A percentile compares a stretch with the other conserved stretches of the same genome.
Evolutionary conservation across 2,113 vertebrate genomes (phyloP).

Genomic region (Myocastor coypus): DNA sequence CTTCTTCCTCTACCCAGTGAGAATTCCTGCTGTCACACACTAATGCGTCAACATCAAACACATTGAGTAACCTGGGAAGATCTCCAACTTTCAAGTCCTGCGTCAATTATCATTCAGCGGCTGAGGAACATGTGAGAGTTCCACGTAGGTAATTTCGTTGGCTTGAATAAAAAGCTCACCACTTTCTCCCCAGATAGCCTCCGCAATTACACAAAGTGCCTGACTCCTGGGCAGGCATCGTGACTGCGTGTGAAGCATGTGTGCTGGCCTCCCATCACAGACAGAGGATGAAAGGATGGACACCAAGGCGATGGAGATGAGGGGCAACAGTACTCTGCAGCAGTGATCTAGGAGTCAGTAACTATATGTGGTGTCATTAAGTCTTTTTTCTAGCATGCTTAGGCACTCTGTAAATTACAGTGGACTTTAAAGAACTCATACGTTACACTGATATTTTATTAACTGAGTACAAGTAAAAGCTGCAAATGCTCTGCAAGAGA

Average conservation of each 20-base stretch:
- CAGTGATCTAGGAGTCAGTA: not conserved
- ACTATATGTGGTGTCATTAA: not conserved
- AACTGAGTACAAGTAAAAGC: not conserved
- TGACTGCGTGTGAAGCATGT: not conserved
- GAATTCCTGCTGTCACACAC: not conserved
- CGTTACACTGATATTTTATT: not conserved
- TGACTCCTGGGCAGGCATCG: not conserved
- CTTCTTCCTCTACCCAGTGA: not conserved
- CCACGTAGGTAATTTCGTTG: not conserved
- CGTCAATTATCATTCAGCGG: not conserved
- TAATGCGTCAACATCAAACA: not conserved
- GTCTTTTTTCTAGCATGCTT: not conserved
- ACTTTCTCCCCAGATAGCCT: not conserved
- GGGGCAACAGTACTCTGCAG: not conserved
- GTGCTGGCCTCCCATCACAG: not conserved
- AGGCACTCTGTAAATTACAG: slow-evolving; percentile 32
- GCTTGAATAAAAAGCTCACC: not conserved
- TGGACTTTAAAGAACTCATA: not conserved
- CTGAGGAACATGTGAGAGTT: not conserved
- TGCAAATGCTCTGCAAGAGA: not conserved
- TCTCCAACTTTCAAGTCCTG: not conserved
- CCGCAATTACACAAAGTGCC: not conserved
- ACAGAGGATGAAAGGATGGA: rapidly evolving
- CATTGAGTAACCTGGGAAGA: not conserved
- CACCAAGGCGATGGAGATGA: not conserved